Conservation (phyloP, 1,140 invertebrate species). For the Saccostrea glomerata region DNA sequence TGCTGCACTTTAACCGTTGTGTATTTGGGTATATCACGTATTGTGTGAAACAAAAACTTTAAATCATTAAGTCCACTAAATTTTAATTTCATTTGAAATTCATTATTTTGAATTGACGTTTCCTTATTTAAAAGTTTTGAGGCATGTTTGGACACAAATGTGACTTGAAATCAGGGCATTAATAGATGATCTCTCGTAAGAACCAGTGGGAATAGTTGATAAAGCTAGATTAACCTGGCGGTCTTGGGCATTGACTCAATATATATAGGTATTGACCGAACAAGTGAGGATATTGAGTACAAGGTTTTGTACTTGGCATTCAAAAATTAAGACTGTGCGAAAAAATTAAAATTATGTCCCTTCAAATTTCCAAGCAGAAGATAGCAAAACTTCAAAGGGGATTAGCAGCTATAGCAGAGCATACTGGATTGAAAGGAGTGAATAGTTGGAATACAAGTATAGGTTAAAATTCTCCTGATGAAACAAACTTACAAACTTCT, state of each 20-base stretch:
- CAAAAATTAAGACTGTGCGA: too few species aligned
- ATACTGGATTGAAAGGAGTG: too few species aligned
- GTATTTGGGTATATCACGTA: neutral
- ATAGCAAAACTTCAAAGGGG: too few species aligned
- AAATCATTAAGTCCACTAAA: neutral
- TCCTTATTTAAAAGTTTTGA: neutral
- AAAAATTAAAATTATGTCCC: too few species aligned
- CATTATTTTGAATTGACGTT: neutral
- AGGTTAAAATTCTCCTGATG: too few species aligned
- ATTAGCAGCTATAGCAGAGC: too few species aligned
- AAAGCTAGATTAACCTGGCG: slow-evolving; percentile 9
- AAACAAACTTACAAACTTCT: too few species aligned
- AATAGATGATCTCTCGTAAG: slow-evolving; percentile 16
- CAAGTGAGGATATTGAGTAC: neutral
- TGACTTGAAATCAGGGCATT: neutral
- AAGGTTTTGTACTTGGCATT: neutral
- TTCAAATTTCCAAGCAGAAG: too few species aligned
- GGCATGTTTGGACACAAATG: neutral
- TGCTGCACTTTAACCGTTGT: neutral
- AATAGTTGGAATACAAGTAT: too few species aligned
- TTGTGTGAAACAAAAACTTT: neutral
- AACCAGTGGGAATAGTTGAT: slow-evolving; percentile 6
- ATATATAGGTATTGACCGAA: neutral
- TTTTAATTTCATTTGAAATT: slow-evolving; percentile 12
- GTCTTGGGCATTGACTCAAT: neutral